A percentile compares a stretch with the other conserved stretches of the same genome.
phyloP scores from a whole-genome alignment of 1,140 invertebrate species.

The Condylostylus longicornis region DNA sequence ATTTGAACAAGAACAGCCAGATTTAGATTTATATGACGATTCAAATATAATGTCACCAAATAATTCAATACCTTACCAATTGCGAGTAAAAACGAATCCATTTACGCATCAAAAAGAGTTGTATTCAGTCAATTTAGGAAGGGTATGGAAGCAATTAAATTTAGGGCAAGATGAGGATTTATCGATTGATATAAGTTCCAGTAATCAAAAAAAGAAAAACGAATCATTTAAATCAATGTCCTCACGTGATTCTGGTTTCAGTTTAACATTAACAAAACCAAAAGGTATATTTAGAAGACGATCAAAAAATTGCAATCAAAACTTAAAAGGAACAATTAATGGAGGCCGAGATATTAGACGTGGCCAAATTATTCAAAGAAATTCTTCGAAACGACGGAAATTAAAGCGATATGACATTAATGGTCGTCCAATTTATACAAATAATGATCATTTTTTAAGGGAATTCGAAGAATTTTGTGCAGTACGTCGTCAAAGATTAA shows the following conservation, averaged over 20 bases:
- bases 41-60: constrained; percentile 4
- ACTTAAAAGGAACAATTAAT: constrained; percentile 25
- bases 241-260: constrained; percentile 18
- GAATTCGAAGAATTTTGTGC: constrained; percentile 6
- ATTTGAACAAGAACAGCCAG: constrained; percentile 4
- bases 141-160: constrained; percentile 34
- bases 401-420: constrained; percentile 13
- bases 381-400: constrained; percentile 26
- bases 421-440: constrained; percentile 1
- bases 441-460: constrained; percentile 1
- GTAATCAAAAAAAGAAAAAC: constrained; percentile 25
- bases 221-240: constrained; percentile 9
- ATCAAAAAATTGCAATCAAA: constrained; percentile 15
- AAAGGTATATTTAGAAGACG: constrained; percentile 18
- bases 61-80: constrained; percentile 6
- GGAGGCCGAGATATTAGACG: constrained; percentile 42
- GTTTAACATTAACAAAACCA: constrained; percentile 25
- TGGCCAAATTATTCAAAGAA: constrained; percentile 30
- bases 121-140: constrained; percentile 37
- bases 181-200: constrained; percentile 12
- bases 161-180: constrained; percentile 6
- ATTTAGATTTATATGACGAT: constrained; percentile 1
- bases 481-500: not conserved
- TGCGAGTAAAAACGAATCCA: constrained; percentile 6
- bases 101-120: constrained; percentile 19